Conservation (phyloP, 2,797 vertebrate genomes). For the Gymnothorax javanicus region DNA sequence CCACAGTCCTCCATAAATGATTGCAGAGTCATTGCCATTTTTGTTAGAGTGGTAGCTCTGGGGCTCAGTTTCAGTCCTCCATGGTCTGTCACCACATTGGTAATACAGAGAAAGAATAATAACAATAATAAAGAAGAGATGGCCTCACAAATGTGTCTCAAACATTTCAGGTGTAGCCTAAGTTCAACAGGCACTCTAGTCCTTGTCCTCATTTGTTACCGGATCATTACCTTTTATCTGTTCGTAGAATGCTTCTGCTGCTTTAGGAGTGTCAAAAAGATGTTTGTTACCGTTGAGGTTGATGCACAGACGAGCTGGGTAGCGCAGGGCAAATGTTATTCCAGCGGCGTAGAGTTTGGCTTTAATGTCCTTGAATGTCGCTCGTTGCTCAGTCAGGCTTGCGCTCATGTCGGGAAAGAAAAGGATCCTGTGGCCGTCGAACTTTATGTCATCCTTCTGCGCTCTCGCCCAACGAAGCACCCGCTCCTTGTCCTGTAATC, state of each 20-base stretch:
- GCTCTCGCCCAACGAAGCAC: slow-evolving; percentile 12
- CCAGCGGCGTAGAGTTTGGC: not conserved
- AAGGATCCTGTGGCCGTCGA: not conserved
- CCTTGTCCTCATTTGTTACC: too few relatives aligned
- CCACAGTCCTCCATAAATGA: too few relatives aligned
- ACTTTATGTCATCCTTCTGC: slow-evolving; percentile 5
- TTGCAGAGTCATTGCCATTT: too few relatives aligned
- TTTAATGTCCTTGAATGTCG: not conserved
- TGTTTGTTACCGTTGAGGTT: not conserved
- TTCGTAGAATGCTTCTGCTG: not conserved
- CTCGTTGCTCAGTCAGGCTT: not conserved
- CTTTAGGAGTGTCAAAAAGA: not conserved
- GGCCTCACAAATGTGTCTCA: too few relatives aligned
- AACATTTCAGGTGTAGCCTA: too few relatives aligned
- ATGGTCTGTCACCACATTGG: too few relatives aligned
- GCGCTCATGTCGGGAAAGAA: slow-evolving; percentile 4
- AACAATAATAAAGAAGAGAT: too few relatives aligned
- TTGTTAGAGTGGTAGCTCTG: too few relatives aligned
- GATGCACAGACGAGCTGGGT: not conserved
- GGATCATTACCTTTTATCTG: not conserved
- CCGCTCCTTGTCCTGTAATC: not conserved
- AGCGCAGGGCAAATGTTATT: too few relatives aligned
- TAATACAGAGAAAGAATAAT: too few relatives aligned
- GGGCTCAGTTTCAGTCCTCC: too few relatives aligned
- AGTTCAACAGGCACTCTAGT: too few relatives aligned